Evolutionary conservation across 2,113 vertebrate species (phyloP).

Genomic region (Anhinga rufa): DNA sequence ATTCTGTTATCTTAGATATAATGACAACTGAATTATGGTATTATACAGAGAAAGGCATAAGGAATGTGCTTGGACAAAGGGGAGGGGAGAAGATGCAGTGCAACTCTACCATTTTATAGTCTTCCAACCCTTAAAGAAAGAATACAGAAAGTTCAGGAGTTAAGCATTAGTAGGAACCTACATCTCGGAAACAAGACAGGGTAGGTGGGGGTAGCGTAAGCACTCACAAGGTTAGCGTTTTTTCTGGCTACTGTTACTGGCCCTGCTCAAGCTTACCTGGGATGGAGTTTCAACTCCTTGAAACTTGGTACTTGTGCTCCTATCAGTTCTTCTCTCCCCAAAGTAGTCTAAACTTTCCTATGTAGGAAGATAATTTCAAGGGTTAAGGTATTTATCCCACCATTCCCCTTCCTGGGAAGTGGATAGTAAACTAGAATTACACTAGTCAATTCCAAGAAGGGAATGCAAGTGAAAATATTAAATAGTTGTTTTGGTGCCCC

Average conservation of each 20-base stretch:
- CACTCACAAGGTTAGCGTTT: not conserved
- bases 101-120: not conserved
- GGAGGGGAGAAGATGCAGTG: not conserved
- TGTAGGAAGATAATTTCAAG: not conserved
- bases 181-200: not conserved
- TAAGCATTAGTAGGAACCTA: not conserved
- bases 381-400: not conserved
- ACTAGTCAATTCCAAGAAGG: not conserved
- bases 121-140: not conserved
- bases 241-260: not conserved
- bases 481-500: not conserved
- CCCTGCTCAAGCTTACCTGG: conserved; percentile 74
- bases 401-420: not conserved
- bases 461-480: not conserved
- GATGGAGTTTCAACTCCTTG: conserved; percentile 97
- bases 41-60: not conserved
- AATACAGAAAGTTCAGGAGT: not conserved
- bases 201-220: not conserved
- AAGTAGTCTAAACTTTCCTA: conserved; percentile 91
- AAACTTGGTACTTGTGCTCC: conserved; percentile 85
- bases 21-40: too few relatives aligned
- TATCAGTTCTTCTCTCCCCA: conserved; percentile 90
- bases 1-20: not conserved
- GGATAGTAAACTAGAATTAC: not conserved
- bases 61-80: not conserved